A percentile compares a stretch with the other conserved stretches of the same genome.
These are phyloP conservation scores for Melanostoma scalare DNA, from an alignment of 2,888 invertebrate species.

Conservation along the genomic window DNA sequence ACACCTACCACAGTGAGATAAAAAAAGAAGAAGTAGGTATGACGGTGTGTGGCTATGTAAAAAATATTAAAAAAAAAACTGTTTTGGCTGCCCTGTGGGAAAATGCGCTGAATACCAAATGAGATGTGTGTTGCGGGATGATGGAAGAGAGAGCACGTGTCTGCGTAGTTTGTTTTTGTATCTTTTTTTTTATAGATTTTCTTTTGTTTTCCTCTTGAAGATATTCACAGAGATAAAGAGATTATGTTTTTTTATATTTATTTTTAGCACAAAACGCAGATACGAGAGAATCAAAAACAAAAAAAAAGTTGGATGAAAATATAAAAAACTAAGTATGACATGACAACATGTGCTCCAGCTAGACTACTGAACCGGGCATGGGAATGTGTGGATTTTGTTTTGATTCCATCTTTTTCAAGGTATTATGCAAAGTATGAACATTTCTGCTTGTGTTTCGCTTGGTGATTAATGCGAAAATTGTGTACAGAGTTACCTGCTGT, in stretches of 20 bases:
- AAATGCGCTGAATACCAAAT: slow-evolving; percentile 58
- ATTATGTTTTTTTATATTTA: slow-evolving; percentile 35
- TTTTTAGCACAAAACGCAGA: slow-evolving; percentile 20
- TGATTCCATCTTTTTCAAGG: slow-evolving; percentile 64
- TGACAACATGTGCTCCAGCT: slow-evolving; percentile 58
- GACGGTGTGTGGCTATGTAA: slow-evolving; percentile 45
- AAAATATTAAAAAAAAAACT: slow-evolving; percentile 12
- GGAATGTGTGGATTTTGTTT: slow-evolving; percentile 57
- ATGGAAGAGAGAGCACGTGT: slow-evolving; percentile 52
- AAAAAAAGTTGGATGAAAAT: slow-evolving; percentile 41
- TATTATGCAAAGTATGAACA: slow-evolving; percentile 55
- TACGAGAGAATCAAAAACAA: slow-evolving; percentile 24
- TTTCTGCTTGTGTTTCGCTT: slow-evolving; percentile 44
- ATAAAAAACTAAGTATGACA: slow-evolving; percentile 51
- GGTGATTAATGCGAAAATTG: slow-evolving; percentile 50
- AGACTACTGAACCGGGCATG: background rate
- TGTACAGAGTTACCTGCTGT: slow-evolving; percentile 31
- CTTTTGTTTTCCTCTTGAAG: slow-evolving; percentile 60
- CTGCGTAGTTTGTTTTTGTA: slow-evolving; percentile 34
- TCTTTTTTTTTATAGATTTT: slow-evolving; percentile 39
- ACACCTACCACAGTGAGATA: background rate
- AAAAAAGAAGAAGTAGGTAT: slow-evolving; percentile 12
- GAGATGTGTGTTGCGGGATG: slow-evolving; percentile 21
- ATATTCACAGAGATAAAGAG: slow-evolving; percentile 53
- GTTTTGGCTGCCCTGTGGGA: slow-evolving; percentile 53